These are phyloP conservation scores for Suillia variegata DNA, from an alignment of 2,888 invertebrate species.

Conservation along the genomic window DNA sequence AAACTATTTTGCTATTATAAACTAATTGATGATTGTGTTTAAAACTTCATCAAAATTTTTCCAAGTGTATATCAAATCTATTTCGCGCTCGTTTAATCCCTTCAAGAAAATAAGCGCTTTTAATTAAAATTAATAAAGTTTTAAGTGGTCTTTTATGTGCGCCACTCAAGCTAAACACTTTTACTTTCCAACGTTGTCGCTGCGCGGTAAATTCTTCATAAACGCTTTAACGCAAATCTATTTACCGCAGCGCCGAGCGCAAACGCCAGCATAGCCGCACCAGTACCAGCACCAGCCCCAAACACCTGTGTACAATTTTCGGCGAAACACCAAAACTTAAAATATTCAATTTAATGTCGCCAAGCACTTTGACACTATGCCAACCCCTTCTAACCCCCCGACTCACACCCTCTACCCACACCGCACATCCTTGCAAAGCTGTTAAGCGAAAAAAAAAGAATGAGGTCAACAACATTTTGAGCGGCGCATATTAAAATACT, in stretches of 20 bases:
- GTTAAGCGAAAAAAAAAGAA: constrained; percentile 7
- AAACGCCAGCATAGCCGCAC: too few relatives aligned
- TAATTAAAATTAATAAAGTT: constrained; percentile 51
- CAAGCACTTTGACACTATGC: constrained; percentile 1
- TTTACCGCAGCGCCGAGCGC: too few relatives aligned
- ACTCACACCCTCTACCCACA: too few relatives aligned
- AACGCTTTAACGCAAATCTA: too few relatives aligned
- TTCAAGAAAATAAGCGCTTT: constrained; percentile 42
- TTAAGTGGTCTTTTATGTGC: constrained; percentile 43
- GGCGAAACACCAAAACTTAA: constrained; percentile 11
- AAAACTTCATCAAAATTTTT: too few relatives aligned
- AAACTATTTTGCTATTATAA: too few relatives aligned
- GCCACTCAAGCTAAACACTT: constrained; percentile 1
- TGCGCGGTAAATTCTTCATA: too few relatives aligned
- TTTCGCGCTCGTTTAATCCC: too few relatives aligned
- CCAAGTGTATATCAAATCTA: too few relatives aligned
- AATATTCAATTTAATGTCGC: constrained; percentile 23
- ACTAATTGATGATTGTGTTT: too few relatives aligned
- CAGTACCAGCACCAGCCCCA: neutral
- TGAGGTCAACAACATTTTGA: constrained; percentile 30
- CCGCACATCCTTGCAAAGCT: too few relatives aligned
- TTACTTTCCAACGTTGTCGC: neutral
- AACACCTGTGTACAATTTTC: constrained; percentile 10
- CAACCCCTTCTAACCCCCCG: too few relatives aligned
- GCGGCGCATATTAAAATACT: constrained; percentile 27